A percentile compares a stretch with the other conserved stretches of the same genome.
These are phyloP conservation scores for Pseudorhiza aurosa DNA, from an alignment of 30 jellyfish, hydroid and myxozoan genomes.

Conservation along the genomic window DNA sequence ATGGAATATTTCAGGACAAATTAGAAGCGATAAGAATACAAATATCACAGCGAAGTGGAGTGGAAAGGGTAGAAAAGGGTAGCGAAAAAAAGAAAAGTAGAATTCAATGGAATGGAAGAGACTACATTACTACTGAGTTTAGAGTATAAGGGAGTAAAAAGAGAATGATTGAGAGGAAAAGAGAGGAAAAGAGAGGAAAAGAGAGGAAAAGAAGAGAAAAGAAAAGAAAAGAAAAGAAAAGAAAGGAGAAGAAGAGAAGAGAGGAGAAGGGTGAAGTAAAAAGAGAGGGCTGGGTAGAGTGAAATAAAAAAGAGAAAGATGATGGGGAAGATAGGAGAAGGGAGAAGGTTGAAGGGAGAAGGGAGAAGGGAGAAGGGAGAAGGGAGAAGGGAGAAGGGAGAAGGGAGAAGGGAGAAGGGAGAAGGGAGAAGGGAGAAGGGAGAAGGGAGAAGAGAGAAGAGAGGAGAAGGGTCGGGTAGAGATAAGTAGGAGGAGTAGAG, in stretches of 20 bases:
- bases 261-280: neutral
- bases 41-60: neutral
- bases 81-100: neutral
- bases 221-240: neutral
- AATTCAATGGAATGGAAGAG: neutral
- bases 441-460: neutral
- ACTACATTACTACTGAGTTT: neutral
- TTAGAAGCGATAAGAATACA: too few species aligned
- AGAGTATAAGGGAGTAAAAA: neutral
- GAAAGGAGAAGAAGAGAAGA: neutral
- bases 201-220: neutral
- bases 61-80: neutral
- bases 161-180: neutral
- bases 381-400: neutral
- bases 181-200: neutral
- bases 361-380: neutral
- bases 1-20: too few species aligned
- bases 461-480: slow-evolving; percentile 8
- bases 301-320: neutral
- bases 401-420: neutral
- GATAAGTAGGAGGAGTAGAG: neutral
- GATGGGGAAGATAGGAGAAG: neutral
- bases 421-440: neutral
- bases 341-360: too few species aligned
- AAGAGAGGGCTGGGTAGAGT: neutral